Conservation (phyloP, 2,797 vertebrate species). For the Florisuga fusca region DNA sequence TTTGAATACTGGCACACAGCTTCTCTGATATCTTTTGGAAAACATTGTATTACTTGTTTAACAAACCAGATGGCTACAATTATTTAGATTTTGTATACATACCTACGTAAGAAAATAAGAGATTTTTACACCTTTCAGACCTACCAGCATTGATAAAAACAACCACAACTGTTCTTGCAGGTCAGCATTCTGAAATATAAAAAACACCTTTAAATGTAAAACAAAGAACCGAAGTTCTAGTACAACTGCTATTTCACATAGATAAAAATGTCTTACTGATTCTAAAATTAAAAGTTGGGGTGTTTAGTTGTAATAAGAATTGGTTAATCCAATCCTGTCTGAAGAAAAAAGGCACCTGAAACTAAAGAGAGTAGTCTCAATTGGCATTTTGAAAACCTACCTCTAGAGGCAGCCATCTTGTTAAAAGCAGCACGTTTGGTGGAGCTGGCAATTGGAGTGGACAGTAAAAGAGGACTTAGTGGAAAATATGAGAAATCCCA, state of each 20-base stretch:
- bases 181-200: not conserved
- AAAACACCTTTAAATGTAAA: not conserved
- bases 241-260: not conserved
- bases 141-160: not conserved
- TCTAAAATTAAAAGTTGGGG: not conserved
- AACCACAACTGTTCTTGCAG: not conserved
- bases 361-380: not conserved
- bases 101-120: not conserved
- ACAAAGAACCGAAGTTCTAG: not conserved
- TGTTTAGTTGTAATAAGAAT: not conserved
- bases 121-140: not conserved
- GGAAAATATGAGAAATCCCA: slow-evolving; percentile 49
- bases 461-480: slow-evolving; percentile 11
- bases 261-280: not conserved
- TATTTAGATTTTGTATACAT: not conserved
- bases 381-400: not conserved
- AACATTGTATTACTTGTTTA: not conserved
- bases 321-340: not conserved
- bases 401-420: slow-evolving; percentile 15
- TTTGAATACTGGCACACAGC: not conserved
- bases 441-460: not conserved
- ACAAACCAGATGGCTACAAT: not conserved
- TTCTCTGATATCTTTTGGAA: not conserved
- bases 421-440: slow-evolving; percentile 13
- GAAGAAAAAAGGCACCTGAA: not conserved